Conservation (phyloP, 1,140 invertebrate species). For the Pseudomyrmex flavicornis region DNA sequence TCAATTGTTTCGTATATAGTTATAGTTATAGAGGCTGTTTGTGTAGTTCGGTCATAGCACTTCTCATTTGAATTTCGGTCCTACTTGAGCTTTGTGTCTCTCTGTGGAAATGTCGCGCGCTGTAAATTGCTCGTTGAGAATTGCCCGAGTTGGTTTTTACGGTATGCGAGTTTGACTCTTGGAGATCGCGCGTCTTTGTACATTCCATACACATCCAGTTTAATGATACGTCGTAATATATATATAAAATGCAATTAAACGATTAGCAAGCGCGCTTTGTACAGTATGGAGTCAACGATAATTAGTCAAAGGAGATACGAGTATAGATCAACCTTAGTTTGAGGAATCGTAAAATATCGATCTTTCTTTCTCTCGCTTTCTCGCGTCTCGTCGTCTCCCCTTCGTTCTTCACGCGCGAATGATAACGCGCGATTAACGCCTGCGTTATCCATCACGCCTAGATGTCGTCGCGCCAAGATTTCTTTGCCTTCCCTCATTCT, state of each 20-base stretch:
- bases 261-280: background rate
- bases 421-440: constrained; percentile 63
- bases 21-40: background rate
- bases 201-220: background rate
- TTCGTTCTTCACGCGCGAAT: constrained; percentile 18
- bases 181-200: background rate
- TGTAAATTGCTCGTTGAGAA: constrained; percentile 18
- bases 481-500: constrained; percentile 7
- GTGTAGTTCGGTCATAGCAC: background rate
- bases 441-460: constrained; percentile 59
- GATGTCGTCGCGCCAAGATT: background rate
- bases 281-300: too few species aligned
- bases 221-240: too few species aligned
- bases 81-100: background rate
- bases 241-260: background rate
- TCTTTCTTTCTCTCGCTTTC: background rate
- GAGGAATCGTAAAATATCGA: background rate
- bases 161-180: background rate
- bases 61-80: constrained; percentile 6
- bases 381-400: background rate
- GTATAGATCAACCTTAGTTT: too few species aligned
- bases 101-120: background rate
- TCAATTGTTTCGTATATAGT: constrained; percentile 6
- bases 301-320: too few species aligned
- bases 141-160: background rate